Base-by-base conservation (phyloP, 2,797 vertebrate species). In the Cottoperca gobio region DNA sequence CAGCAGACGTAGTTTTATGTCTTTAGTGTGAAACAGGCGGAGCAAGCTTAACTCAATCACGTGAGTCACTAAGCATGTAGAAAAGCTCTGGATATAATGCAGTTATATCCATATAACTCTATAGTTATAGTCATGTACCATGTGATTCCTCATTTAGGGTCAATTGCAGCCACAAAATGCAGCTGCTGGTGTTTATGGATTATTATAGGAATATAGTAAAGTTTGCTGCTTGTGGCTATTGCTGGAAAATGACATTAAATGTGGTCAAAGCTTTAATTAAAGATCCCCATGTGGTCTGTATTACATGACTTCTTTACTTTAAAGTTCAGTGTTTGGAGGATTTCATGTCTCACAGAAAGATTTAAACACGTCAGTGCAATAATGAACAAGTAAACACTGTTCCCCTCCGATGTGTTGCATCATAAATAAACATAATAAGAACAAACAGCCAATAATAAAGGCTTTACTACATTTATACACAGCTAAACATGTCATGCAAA, bases 181-280 rank as follows among this genome's bases (percentile, higher is more conserved):
- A 26, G 23, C 9, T 19, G 43, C 52, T 28, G 17, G 3, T 53
- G 33, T 33, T 35, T 13, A 35, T n/a, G 19, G 14, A 5, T 5
- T 16, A 10, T 16, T 48, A 9, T 23, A 48, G 9, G 8, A 11
- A 31, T 12, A 43, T 35, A 11, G 61, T 21, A 46, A 14, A 14
- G 13, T 14, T 33, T 33, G 26, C 42, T 13, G 59, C 8, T 16
- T 35, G 23, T 50, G 14, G 21, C 10, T 26, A 19, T 42, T 11
- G 16, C 37, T 42, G 23, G 21, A 26, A 40, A 11, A 17, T 9
- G 26, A 49, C 8, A 13, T 64, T 50, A 11, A 31, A 31, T 31
- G 67, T 16, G 10, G 12, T 31, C 11, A 49, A 5, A 58, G 40
- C 61, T 58, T 43, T 50, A 50, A 58, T 66, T 58, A 66, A 58